Conservation (phyloP, 2,797 vertebrate genomes). For the Choloepus didactylus region DNA sequence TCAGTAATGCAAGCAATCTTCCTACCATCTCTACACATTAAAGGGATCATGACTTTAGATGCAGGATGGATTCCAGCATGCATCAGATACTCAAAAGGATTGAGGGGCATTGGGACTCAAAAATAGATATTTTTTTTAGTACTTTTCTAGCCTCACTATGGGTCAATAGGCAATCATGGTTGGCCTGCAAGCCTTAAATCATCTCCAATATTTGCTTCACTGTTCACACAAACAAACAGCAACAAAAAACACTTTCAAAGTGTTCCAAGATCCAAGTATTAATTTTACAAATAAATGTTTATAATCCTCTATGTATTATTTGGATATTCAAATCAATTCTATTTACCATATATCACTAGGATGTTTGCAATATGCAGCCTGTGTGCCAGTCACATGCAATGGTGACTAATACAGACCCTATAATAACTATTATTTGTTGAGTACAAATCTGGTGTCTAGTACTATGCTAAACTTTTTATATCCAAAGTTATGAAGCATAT, state of each 20-base stretch:
- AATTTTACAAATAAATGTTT: background rate
- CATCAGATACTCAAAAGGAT: background rate
- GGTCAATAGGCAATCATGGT: background rate
- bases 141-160: background rate
- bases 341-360: background rate
- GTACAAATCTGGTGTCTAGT: background rate
- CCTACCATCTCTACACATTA: background rate
- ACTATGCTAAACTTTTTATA: background rate
- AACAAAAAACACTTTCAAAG: background rate
- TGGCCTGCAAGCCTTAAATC: background rate
- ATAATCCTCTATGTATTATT: background rate
- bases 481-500: background rate
- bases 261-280: background rate
- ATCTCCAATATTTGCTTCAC: background rate
- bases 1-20: background rate
- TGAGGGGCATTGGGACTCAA: background rate
- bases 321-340: background rate
- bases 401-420: background rate
- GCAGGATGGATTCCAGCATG: background rate
- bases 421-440: background rate
- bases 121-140: background rate
- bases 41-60: background rate
- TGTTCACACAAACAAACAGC: background rate
- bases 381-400: background rate
- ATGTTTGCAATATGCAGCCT: background rate